Percentiles rank a stretch among this genome's conserved stretches.
Evolutionary conservation across 35 echinoderm and acorn worm species (phyloP).

Genomic region (Heliocidaris erythrogramma): DNA sequence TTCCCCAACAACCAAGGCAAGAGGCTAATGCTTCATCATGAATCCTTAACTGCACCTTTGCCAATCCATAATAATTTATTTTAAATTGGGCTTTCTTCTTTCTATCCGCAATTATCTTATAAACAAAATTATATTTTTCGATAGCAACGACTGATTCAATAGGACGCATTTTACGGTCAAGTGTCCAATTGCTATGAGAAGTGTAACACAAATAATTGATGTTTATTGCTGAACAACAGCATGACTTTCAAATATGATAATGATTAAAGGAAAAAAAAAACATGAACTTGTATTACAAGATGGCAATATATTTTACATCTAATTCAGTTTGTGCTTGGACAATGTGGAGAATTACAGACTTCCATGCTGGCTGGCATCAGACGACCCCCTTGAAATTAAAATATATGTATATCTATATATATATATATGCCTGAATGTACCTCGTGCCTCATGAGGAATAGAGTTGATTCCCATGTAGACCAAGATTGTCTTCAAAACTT

Average conservation of each 20-base stretch:
- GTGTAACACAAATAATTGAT: background rate
- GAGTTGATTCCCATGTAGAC: background rate
- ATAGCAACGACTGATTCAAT: background rate
- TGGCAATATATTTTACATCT: background rate
- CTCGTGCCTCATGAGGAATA: background rate
- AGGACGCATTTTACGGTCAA: background rate
- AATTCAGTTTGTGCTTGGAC: constrained; percentile 1
- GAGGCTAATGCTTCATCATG: background rate
- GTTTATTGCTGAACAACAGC: background rate
- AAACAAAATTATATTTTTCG: background rate
- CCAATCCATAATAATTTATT: background rate
- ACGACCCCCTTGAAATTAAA: background rate
- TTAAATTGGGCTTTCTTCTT: background rate
- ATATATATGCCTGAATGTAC: background rate
- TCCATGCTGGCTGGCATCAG: background rate
- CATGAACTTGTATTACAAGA: background rate
- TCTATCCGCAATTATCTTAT: background rate
- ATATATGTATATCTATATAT: background rate
- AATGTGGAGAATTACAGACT: background rate
- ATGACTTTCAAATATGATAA: background rate
- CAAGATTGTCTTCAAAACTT: background rate
- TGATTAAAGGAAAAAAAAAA: background rate
- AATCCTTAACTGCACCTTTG: background rate
- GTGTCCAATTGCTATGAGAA: background rate
- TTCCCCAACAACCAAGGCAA: background rate